Conservation (phyloP, 2,113 vertebrate species). For the Felis chaus region DNA sequence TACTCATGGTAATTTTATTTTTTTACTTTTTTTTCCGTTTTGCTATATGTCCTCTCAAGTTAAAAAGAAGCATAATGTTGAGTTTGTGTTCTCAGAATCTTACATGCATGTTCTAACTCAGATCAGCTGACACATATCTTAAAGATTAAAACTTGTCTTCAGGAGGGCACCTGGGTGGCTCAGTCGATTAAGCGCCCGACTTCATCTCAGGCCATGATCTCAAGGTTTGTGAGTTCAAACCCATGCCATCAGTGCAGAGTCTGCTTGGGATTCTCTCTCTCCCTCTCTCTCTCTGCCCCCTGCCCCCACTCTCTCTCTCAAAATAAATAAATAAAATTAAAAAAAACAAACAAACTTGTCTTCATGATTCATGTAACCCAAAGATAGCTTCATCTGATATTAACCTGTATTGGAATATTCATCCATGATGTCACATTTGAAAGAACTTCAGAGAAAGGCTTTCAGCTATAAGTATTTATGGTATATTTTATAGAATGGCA, state of each 20-base stretch:
- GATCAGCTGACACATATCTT: not conserved
- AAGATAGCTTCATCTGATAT: not conserved
- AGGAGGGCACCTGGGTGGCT: too few relatives aligned
- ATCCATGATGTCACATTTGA: not conserved
- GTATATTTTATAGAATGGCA: not conserved
- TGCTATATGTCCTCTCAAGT: conserved; percentile 10
- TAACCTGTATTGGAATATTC: not conserved
- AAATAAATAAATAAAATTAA: too few relatives aligned
- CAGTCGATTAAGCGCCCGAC: too few relatives aligned
- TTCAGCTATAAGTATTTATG: conserved; percentile 7
- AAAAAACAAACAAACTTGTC: not conserved
- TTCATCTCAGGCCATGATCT: too few relatives aligned
- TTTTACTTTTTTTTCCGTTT: not conserved
- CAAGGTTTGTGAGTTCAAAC: too few relatives aligned
- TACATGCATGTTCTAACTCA: not conserved
- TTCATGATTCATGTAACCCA: not conserved
- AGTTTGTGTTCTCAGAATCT: not conserved
- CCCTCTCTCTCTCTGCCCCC: too few relatives aligned
- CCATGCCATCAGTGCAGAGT: too few relatives aligned
- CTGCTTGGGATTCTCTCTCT: too few relatives aligned
- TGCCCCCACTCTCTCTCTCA: too few relatives aligned
- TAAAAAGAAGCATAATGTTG: not conserved
- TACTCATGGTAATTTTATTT: not conserved
- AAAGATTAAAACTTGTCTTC: conserved; percentile 16
- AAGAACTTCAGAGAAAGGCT: not conserved